Evolutionary conservation across 2,888 invertebrate genomes (phyloP).

Genomic region (Bugulina stolonifera): DNA sequence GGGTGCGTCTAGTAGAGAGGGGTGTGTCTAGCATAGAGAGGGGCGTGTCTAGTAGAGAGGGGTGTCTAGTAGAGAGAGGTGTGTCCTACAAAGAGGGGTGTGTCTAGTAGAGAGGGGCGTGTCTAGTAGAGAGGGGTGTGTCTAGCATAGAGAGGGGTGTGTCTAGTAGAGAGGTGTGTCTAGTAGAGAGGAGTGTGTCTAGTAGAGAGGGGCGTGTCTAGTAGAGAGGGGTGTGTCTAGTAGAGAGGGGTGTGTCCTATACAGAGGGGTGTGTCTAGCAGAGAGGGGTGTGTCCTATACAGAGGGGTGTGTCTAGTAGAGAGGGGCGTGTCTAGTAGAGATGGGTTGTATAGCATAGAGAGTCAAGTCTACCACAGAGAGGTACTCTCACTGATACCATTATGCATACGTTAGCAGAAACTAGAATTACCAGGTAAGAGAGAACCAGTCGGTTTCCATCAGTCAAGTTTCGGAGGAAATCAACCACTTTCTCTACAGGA

Average conservation of each 20-base stretch:
- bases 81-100: background rate
- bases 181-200: background rate
- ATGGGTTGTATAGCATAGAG: no score
- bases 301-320: no score
- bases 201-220: background rate
- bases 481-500: constrained; percentile 79
- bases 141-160: background rate
- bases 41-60: background rate
- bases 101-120: background rate
- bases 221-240: background rate
- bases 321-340: no score
- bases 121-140: background rate
- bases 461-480: constrained; percentile 67
- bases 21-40: background rate
- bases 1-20: background rate
- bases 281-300: no score
- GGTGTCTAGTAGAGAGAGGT: background rate
- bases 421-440: constrained; percentile 19
- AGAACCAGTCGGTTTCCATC: background rate
- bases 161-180: background rate
- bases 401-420: no score
- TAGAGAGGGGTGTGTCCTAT: background rate
- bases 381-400: no score
- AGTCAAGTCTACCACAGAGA: no score
- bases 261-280: no score